Evolutionary conservation across 1,140 invertebrate genomes (phyloP).

Genomic region (Bilobella aurantiaca): DNA sequence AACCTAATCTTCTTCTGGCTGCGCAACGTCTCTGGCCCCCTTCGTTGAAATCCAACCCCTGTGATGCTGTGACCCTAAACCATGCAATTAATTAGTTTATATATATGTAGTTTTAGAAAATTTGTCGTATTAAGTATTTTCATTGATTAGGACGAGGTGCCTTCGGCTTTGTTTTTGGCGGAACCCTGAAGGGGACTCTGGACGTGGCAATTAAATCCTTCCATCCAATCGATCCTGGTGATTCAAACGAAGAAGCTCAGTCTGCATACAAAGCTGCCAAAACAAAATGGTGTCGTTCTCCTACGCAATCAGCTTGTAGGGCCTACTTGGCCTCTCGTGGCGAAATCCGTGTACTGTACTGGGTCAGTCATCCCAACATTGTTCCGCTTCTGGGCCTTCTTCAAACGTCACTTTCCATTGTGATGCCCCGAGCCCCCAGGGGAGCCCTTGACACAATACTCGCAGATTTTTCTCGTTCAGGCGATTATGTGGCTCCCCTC

Average conservation of each 20-base stretch:
- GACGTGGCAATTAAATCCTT: constrained; percentile 92
- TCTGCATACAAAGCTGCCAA: constrained; percentile 57
- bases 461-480: constrained; percentile 68
- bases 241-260: constrained; percentile 35
- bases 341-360: constrained; percentile 78
- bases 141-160: constrained; percentile 95
- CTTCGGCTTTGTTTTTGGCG: constrained; percentile 93
- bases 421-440: constrained; percentile 80
- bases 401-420: constrained; percentile 74
- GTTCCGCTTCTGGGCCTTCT: constrained; percentile 83
- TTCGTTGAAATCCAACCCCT: too few relatives aligned
- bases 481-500: constrained; percentile 64
- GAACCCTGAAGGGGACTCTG: constrained; percentile 46
- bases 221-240: constrained; percentile 80
- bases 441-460: constrained; percentile 77
- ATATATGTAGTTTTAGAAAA: too few relatives aligned
- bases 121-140: background rate
- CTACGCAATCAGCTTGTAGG: constrained; percentile 60
- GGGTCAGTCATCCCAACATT: constrained; percentile 78
- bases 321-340: constrained; percentile 90
- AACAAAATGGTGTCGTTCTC: constrained; percentile 30
- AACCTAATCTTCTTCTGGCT: too few relatives aligned
- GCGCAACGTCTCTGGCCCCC: too few relatives aligned
- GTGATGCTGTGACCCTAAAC: too few relatives aligned
- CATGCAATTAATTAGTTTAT: too few relatives aligned